A percentile compares a stretch with the other conserved stretches of the same genome.
phyloP scores from a whole-genome alignment of 2,797 vertebrate genomes.

The Selene dorsalis region DNA sequence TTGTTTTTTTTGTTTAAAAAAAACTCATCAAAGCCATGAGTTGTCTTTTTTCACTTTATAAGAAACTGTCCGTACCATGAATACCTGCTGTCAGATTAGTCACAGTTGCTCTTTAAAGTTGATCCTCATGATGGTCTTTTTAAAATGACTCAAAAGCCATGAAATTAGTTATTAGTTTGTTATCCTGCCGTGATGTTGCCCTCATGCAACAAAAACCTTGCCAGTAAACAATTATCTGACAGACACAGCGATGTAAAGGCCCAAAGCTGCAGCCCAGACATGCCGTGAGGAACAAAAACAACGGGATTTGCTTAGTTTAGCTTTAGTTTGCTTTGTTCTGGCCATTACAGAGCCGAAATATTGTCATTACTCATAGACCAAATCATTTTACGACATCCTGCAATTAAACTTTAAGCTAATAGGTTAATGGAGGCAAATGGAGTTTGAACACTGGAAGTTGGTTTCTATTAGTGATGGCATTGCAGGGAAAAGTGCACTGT shows the following conservation, averaged over 20 bases:
- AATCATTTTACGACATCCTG: conserved; percentile 85
- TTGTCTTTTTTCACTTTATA: conserved; percentile 12
- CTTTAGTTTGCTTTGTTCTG: conserved; percentile 78
- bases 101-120: conserved; percentile 67
- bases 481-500: conserved; percentile 58
- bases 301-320: conserved; percentile 62
- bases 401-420: conserved; percentile 83
- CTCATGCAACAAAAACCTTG: conserved; percentile 67
- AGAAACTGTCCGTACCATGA: conserved; percentile 30
- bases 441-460: conserved; percentile 76
- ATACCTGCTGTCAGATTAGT: conserved; percentile 61
- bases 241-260: conserved; percentile 62
- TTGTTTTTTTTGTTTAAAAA: too few species aligned
- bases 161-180: conserved; percentile 82
- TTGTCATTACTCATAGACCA: conserved; percentile 83
- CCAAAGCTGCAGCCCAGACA: conserved; percentile 77
- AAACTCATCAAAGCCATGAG: background rate
- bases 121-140: conserved; percentile 62
- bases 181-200: conserved; percentile 72
- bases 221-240: conserved; percentile 75
- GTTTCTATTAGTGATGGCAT: conserved; percentile 79
- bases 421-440: conserved; percentile 83
- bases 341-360: conserved; percentile 75
- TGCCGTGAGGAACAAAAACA: conserved; percentile 71
- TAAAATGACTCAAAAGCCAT: conserved; percentile 79